Conservation (phyloP, 2,888 invertebrate species). For the Andrena bicolor region DNA sequence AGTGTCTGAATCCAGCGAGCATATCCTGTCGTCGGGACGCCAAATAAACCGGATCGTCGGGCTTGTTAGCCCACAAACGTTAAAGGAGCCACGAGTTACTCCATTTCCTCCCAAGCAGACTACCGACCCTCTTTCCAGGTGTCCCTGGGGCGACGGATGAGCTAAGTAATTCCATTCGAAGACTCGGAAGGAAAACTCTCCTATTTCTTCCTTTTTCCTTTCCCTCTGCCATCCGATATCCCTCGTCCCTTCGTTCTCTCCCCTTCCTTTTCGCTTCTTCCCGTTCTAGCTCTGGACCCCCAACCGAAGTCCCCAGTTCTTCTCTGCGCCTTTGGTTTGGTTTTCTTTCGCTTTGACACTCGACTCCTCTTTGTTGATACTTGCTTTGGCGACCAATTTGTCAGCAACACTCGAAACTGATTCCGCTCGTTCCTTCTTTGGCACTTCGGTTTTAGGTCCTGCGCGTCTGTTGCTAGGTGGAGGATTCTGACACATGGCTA, state of each 20-base stretch:
- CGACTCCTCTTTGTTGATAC: conserved; percentile 1
- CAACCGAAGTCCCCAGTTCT: not conserved
- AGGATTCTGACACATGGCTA: no score
- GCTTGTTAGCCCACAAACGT: conserved; percentile 70
- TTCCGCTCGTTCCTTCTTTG: not conserved
- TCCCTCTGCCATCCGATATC: not conserved
- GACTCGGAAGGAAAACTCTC: conserved; percentile 54
- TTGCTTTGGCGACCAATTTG: not conserved
- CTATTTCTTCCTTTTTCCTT: conserved; percentile 6
- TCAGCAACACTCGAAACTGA: not conserved
- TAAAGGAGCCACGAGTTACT: conserved; percentile 40
- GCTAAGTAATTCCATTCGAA: conserved; percentile 71
- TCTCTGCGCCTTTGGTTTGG: not conserved
- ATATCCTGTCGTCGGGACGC: conserved; percentile 10
- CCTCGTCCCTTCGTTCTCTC: not conserved
- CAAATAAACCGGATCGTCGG: conserved; percentile 58
- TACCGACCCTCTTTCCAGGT: conserved; percentile 28
- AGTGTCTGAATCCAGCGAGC: not conserved
- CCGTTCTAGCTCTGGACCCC: not conserved
- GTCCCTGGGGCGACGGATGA: conserved; percentile 57
- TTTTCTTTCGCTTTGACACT: not conserved
- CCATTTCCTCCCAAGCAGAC: conserved; percentile 31
- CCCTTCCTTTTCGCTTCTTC: no score
- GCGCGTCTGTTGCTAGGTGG: not conserved
- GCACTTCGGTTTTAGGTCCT: not conserved